Base-by-base conservation (phyloP, 2,888 invertebrate species). In the Cephus pygmeus region DNA sequence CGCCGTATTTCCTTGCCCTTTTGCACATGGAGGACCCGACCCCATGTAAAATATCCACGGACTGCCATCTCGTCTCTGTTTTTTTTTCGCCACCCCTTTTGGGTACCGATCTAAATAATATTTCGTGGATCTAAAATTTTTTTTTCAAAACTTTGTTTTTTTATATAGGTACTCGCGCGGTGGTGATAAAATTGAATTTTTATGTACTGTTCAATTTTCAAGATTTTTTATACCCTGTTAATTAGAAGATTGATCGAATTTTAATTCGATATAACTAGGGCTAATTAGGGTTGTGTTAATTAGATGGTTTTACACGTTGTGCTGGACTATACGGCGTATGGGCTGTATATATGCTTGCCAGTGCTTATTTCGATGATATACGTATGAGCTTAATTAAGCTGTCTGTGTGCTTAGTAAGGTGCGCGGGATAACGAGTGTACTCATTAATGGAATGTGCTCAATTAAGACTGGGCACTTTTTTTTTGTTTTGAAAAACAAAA, bases 91-190 rank as follows among this genome's bases (percentile, higher is more conserved):
- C 69, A 12, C 36, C 31, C 15, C 30, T 33, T n/a, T 73, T 33
- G 31, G n/a, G 3, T 33, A 76, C 34, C n/a, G 2, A 56, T 9
- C 6, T 23, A 56, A 23, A 56, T 40, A 15, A 15, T 56, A 56
- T 4, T 23, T 56, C 0, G 40, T 56, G 9, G 40, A 56, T 36
- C 12, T 12, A 4, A 4, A 12, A 36, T 12, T 36, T 36, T 36
- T 36, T 35, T 36, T 36, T 36, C 0, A 0, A 12, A 35, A 36
- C 23, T 40, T 23, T 40, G 4, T 1, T 40, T 36, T 12, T 12
- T 1, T 3, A 0, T 1, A 36, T 36, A 0, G 15, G 4, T 40
- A 15, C 4, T 4, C 34, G 34, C 2, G 11, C 0, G 35, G 6
- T 40, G 4, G 40, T 4, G 2, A 6, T 40, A 2, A 40, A 15